Percentiles rank a stretch among this genome's conserved stretches.
These are phyloP conservation scores for Halesus radiatus DNA, from an alignment of 1,140 invertebrate species.

Conservation along the genomic window DNA sequence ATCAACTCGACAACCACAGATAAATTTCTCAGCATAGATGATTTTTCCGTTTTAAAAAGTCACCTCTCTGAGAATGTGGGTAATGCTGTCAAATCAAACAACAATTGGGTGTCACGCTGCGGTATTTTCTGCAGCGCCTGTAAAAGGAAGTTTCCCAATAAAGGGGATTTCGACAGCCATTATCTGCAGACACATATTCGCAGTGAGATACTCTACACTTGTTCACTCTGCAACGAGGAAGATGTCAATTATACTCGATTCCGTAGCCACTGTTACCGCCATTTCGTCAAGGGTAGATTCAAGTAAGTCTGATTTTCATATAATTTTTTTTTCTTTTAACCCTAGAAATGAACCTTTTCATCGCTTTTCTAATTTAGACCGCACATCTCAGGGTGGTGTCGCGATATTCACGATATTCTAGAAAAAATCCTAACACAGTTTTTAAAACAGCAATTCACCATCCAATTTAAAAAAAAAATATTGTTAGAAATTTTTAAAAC, in stretches of 20 bases:
- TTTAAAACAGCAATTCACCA: too few species aligned
- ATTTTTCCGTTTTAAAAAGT: too few species aligned
- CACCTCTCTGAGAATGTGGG: not conserved
- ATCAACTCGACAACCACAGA: not conserved
- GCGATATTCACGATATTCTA: too few species aligned
- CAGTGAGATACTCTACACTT: constrained; percentile 20
- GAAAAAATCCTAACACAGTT: too few species aligned
- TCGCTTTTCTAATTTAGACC: too few species aligned
- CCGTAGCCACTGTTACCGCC: constrained; percentile 38
- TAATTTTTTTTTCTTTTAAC: not conserved
- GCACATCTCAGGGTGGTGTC: too few species aligned
- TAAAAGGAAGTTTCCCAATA: not conserved
- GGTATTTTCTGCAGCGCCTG: constrained; percentile 33
- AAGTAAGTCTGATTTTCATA: constrained; percentile 11
- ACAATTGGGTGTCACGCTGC: constrained; percentile 6
- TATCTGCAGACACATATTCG: not conserved
- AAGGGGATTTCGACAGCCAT: constrained; percentile 21
- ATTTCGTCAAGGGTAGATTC: constrained; percentile 22
- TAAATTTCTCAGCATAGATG: too few species aligned
- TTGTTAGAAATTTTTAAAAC: too few species aligned
- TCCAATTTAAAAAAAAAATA: too few species aligned
- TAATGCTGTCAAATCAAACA: not conserved
- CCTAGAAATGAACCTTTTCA: too few species aligned
- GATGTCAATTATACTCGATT: constrained; percentile 22
- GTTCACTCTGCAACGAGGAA: constrained; percentile 27